phyloP scores from a whole-genome alignment of 1,140 invertebrate species.

The Brachionus manjavacas region DNA sequence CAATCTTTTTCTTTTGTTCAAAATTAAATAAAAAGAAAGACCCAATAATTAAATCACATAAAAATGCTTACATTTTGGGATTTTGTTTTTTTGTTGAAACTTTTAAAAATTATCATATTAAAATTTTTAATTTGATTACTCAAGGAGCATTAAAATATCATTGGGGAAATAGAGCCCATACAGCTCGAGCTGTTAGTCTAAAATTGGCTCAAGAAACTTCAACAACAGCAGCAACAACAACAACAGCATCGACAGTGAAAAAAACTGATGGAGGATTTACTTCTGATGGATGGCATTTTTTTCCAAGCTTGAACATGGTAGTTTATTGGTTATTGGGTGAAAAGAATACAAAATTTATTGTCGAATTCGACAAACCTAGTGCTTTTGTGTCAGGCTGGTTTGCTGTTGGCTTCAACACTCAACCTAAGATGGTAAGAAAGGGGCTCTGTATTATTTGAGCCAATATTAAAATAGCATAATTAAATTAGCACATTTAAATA shows the following conservation, averaged over 20 bases:
- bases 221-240: neutral
- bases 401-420: neutral
- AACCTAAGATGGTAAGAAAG: neutral
- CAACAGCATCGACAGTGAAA: neutral
- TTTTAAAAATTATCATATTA: no score
- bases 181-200: neutral
- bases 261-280: neutral
- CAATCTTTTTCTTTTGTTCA: no score
- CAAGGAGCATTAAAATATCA: neutral
- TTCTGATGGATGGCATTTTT: neutral
- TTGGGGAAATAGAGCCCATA: neutral
- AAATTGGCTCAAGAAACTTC: neutral
- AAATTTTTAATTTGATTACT: no score
- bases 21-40: no score
- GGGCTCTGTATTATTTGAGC: no score
- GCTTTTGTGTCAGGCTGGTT: neutral
- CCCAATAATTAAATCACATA: no score
- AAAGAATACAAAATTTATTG: neutral
- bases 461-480: no score
- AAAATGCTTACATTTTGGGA: no score
- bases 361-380: neutral
- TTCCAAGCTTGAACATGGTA: neutral
- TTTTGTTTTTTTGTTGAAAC: no score
- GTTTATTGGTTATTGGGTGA: neutral
- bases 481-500: no score